phyloP scores from a whole-genome alignment of 2,113 vertebrate species.

The Larimichthys crocea region DNA sequence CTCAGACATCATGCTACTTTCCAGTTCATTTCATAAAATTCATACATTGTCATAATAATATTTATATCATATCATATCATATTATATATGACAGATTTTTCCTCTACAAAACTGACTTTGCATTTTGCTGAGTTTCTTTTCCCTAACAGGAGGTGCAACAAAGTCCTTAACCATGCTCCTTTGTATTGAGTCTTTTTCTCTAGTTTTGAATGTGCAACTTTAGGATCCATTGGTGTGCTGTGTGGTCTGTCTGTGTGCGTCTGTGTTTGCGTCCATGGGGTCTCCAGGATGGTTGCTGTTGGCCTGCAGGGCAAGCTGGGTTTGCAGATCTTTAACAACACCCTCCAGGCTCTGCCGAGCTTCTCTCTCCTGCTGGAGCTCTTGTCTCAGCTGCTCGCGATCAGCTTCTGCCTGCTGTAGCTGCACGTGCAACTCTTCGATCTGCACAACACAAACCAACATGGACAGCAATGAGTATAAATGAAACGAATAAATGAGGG shows the following conservation, averaged over 20 bases:
- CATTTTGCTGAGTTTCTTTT: slow-evolving; percentile 53
- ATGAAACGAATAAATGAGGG: background rate
- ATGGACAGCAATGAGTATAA: slow-evolving; percentile 1
- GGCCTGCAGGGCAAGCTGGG: slow-evolving; percentile 89
- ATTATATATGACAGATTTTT: slow-evolving; percentile 71
- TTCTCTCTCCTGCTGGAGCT: slow-evolving; percentile 92
- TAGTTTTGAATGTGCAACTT: slow-evolving; percentile 61
- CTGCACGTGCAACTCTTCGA: slow-evolving; percentile 94
- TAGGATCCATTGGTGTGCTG: slow-evolving; percentile 70
- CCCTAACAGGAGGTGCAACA: slow-evolving; percentile 80
- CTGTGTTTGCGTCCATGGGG: slow-evolving; percentile 66
- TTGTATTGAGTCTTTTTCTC: slow-evolving; percentile 67
- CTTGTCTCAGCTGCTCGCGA: slow-evolving; percentile 92
- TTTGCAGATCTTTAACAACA: slow-evolving; percentile 94
- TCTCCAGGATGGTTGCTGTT: slow-evolving; percentile 64
- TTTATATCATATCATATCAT: slow-evolving; percentile 63
- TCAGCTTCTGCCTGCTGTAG: slow-evolving; percentile 95
- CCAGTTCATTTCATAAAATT: slow-evolving; percentile 74
- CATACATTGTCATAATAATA: slow-evolving; percentile 67
- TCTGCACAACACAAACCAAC: slow-evolving; percentile 79
- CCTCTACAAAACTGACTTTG: slow-evolving; percentile 54
- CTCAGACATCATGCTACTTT: slow-evolving; percentile 74
- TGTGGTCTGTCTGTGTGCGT: slow-evolving; percentile 62
- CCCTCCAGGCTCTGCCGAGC: slow-evolving; percentile 95
- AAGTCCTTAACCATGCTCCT: slow-evolving; percentile 83